Conservation (phyloP, 2,113 vertebrate species). For the Percopsis transmontana region DNA sequence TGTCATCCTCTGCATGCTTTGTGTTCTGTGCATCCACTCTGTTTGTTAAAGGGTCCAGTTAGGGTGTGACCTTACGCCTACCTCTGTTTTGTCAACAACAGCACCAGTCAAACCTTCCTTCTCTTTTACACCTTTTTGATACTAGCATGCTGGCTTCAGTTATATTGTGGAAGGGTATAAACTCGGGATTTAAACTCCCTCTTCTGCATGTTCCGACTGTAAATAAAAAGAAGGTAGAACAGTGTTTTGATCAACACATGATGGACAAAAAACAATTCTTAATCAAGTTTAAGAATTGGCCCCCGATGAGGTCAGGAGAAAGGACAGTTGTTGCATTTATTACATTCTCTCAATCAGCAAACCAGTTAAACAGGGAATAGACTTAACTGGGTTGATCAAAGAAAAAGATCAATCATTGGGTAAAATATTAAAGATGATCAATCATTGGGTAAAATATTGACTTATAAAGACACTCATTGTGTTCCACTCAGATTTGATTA, state of each 20-base stretch:
- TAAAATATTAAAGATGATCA: not conserved
- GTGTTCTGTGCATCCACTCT: conserved; percentile 7
- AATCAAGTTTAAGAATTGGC: not conserved
- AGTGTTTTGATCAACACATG: conserved; percentile 9
- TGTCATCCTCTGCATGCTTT: conserved; percentile 44
- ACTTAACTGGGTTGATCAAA: conserved; percentile 13
- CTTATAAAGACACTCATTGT: not conserved
- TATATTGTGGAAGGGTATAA: not conserved
- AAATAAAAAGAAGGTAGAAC: not conserved
- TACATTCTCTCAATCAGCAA: conserved; percentile 24
- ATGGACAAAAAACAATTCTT: not conserved
- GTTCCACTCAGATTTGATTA: conserved; percentile 1
- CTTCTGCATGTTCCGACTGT: rapidly evolving
- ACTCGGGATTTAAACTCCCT: not conserved
- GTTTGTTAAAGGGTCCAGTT: conserved; percentile 20
- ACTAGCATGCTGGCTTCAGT: too few relatives aligned
- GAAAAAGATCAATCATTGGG: not conserved
- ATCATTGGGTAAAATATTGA: not conserved
- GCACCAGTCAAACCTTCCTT: not conserved
- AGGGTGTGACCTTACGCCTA: conserved; percentile 1
- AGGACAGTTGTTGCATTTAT: conserved; percentile 16
- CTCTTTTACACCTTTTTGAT: not conserved
- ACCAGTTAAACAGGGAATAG: not conserved
- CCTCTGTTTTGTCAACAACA: conserved; percentile 62
- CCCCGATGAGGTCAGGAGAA: conserved; percentile 1